Base-by-base conservation (phyloP, 64 coral and sea anemone species). In the Pachyseris speciosa region DNA sequence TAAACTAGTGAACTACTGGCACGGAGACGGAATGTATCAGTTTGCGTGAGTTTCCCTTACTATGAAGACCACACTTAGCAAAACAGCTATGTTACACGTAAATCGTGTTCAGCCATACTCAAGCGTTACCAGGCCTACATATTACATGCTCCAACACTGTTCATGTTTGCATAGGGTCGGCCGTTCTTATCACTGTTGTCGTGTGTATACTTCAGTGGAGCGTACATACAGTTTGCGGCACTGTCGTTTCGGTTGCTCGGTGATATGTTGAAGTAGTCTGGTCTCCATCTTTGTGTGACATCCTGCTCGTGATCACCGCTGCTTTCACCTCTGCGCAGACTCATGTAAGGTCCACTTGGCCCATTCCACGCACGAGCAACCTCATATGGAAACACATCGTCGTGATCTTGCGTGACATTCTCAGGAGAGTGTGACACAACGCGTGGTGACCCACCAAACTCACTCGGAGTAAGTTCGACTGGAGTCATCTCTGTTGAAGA, bases 231-330 rank as follows among this genome's bases (percentile, higher is more conserved):
- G 34, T 61, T 81, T 20, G 77, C 77, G 6, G 77, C 77, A 19
- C 77, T 81, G 34, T 81, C 52, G 53, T 81, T 81, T 27, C 77
- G 51, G 53, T 81, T 81, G 77, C 77, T 81, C 4, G 77, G 77
- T 9, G 77, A 81, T 60, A 81, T 81, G 77, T 81, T 81, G 1
- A 58, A 41, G 51, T 81, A 81, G 17, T 81, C 77, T 61, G 77
- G 51, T 81, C 34, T 61, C 34, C 2, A 5, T 12, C 15, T 52
- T 81, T 61, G 77, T 34, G 77, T 60, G 47, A 10, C 29, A 37
- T 38, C 27, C 36, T 8, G 15, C 29, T 30, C 27, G 32, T 50
- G 12, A 10, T 57, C 29, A 1, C 30, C 17, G 15, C n/a, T 27
- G 34, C 55, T 39, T 24, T 38, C 77, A 22, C 2, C 19, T 53